Conservation (phyloP, 2,113 vertebrate species). For the Urocitellus parryii region DNA sequence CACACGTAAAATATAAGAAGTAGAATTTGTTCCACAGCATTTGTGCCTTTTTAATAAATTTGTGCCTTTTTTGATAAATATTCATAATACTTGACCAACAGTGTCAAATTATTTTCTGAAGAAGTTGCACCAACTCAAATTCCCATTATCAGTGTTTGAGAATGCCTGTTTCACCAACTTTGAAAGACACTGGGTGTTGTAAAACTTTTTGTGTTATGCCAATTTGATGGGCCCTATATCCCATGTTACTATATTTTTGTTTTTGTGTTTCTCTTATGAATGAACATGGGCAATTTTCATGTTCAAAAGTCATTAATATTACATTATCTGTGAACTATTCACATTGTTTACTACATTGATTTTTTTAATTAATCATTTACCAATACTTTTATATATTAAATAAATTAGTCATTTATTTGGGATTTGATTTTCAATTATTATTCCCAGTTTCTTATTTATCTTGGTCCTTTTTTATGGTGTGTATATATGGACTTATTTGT, state of each 20-base stretch:
- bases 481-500: background rate
- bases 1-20: background rate
- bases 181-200: background rate
- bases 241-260: constrained; percentile 24
- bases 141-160: background rate
- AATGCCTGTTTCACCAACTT: background rate
- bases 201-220: constrained; percentile 20
- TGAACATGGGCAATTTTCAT: background rate
- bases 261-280: background rate
- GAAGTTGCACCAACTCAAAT: background rate
- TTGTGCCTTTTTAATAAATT: background rate
- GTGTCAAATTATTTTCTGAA: background rate
- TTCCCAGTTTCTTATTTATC: background rate
- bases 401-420: background rate
- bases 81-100: background rate
- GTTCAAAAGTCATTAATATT: background rate
- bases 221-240: background rate
- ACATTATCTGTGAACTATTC: background rate
- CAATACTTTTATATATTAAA: background rate
- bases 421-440: background rate
- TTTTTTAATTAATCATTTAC: background rate
- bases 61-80: constrained; percentile 23
- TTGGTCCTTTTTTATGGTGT: background rate
- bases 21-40: background rate
- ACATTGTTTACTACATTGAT: constrained; percentile 2